Evolutionary conservation across 2,888 invertebrate species (phyloP).

Genomic region (Crocallis elinguaria): DNA sequence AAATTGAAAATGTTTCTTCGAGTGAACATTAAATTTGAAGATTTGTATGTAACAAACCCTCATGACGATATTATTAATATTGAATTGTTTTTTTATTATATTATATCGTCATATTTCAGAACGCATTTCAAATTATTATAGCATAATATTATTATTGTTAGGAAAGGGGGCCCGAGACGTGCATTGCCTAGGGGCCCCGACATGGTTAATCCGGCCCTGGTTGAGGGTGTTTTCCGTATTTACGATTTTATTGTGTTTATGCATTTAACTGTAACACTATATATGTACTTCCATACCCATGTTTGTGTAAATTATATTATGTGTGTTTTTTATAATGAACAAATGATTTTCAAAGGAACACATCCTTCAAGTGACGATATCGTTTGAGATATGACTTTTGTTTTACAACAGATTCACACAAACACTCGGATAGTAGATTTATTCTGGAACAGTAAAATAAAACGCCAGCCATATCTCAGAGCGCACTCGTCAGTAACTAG

Average conservation of each 20-base stretch:
- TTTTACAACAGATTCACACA: conserved; percentile 30
- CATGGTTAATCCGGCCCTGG: too few species aligned
- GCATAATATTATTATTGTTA: too few species aligned
- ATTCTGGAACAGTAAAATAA: neutral
- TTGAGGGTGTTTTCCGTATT: conserved; percentile 56
- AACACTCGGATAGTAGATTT: neutral
- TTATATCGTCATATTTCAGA: too few species aligned
- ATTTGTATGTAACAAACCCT: too few species aligned
- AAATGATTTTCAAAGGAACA: conserved; percentile 46
- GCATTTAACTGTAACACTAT: conserved; percentile 30
- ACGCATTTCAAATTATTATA: too few species aligned
- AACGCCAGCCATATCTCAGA: conserved; percentile 58
- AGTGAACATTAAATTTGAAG: too few species aligned
- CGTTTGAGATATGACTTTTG: conserved; percentile 60
- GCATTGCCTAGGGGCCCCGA: too few species aligned
- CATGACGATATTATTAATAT: too few species aligned
- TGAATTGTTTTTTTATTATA: too few species aligned
- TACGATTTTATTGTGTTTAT: conserved; percentile 14
- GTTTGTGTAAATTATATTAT: conserved; percentile 17
- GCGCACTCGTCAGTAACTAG: conserved; percentile 60
- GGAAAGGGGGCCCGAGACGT: too few species aligned
- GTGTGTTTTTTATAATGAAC: conserved; percentile 10
- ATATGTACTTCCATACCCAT: conserved; percentile 1
- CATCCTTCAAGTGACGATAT: conserved; percentile 46
- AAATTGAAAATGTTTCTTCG: too few species aligned